phyloP scores from a whole-genome alignment of 2,113 vertebrate species.

The Nycticryphes semicollaris region DNA sequence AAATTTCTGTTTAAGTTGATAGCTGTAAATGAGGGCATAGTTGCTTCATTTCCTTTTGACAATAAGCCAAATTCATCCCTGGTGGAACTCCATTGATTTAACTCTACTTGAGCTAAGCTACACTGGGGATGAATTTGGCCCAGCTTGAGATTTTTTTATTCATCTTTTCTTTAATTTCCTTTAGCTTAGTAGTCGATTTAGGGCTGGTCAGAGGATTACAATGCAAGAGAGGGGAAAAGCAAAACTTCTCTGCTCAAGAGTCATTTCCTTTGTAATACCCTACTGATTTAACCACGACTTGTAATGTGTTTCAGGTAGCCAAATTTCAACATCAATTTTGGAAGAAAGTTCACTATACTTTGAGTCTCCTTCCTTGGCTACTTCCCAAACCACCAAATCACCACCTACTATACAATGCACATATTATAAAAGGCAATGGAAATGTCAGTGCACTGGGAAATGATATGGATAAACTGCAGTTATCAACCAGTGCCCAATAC shows the following conservation, averaged over 20 bases:
- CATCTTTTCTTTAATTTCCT: slow-evolving; percentile 70
- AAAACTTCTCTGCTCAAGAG: slow-evolving; percentile 50
- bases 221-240: slow-evolving; percentile 33
- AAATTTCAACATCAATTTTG: slow-evolving; percentile 69
- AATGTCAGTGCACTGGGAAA: not conserved
- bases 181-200: slow-evolving; percentile 61
- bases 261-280: slow-evolving; percentile 70
- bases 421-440: slow-evolving; percentile 16
- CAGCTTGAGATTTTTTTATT: slow-evolving; percentile 52
- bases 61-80: slow-evolving; percentile 65
- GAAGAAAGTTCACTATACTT: slow-evolving; percentile 37
- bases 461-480: not conserved
- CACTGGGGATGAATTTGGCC: slow-evolving; percentile 64
- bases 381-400: slow-evolving; percentile 62
- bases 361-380: slow-evolving; percentile 29
- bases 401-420: slow-evolving; percentile 32
- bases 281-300: slow-evolving; percentile 55
- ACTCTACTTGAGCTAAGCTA: slow-evolving; percentile 58
- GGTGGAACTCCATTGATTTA: slow-evolving; percentile 63
- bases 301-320: slow-evolving; percentile 68
- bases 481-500: not conserved
- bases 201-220: slow-evolving; percentile 60
- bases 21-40: slow-evolving; percentile 66
- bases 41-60: slow-evolving; percentile 73
- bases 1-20: slow-evolving; percentile 69